Base-by-base conservation (phyloP, 2,113 vertebrate species). In the Lynx canadensis region DNA sequence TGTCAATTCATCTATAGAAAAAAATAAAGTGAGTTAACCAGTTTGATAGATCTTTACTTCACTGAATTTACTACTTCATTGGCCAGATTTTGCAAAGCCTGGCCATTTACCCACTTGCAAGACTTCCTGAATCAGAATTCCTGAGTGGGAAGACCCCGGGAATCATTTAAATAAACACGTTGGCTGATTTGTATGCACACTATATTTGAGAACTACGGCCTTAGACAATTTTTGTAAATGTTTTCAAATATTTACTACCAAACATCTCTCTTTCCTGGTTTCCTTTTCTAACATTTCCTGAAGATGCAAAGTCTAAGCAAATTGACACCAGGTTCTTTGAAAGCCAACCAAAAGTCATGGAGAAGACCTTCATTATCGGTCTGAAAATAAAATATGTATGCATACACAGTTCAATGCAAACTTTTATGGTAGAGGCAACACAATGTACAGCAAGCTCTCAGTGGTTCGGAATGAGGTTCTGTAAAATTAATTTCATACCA, bases 81-180 rank as follows among this genome's bases (percentile, higher is more conserved):
- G 12, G 15, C 7, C 41, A 60, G 8, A 48, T 29, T 95, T 95
- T 73, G 7, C 38, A 96, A 85, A 63, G 3, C 3, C 18, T 81
- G 4, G 5, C 1, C 15, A 25, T 57, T 74, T 91, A 4, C 3
- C 4, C 6, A 55, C 1, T 65, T 88, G 2, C 8, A 71, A 60
- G 3, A 23, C 1, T 87, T 69, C 19, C 23, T 86, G 6, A 94
- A 82, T 97, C n/a, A 79, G 48, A 89, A 89, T 83, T 90, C 18
- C 9, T 80, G 5, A 63, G 33, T 12, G 19, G 3, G 0, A 15
- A 1, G 8, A 36, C 3, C 4, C 68, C 83, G 4, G 1, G 50
- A 83, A 83, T 79, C 5, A 45, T 73, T 86, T 85, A 68, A 89
- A 57, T 25, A 83, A 50, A 41, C 5, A 41, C 1, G 5, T 63